Base-by-base conservation (phyloP, 2,888 invertebrate species). In the Portevinia maculata region DNA sequence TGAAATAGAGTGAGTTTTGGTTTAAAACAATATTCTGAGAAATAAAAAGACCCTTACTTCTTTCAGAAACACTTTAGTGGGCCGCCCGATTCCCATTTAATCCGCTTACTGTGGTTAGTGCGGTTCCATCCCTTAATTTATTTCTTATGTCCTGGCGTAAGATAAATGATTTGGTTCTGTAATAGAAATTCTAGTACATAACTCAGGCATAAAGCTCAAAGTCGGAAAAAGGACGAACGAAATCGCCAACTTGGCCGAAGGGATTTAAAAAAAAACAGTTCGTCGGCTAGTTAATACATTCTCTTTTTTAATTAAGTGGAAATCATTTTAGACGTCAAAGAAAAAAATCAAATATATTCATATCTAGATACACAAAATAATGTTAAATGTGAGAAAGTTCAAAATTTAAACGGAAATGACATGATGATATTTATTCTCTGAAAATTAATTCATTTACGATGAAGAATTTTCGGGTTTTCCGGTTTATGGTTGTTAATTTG, bases 381-480 rank as follows among this genome's bases (percentile, higher is more conserved):
- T 59, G 15, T 13, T 37, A 15, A 39, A 59, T 30, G 28, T 73
- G 32, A 28, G 15, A 17, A 17, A 21, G 32, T 19, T 13, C n/a
- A 46, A 69, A 69, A 50, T 28, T 39, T 21, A 64, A 69, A 52
- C 62, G 70, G 64, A 75, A 81, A 70, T 81, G 75, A 81, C 81
- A 70, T 70, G 59, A 52, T 52, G 37, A 70, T 75, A 64, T 75
- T 81, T 75, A 75, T 74, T 69, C 41, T 70, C 52, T 65, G 34
- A 21, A 65, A 76, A 70, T 81, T 81, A 76, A 76, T 76, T 81
- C 71, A 71, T 76, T 60, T 65, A 71, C 70, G 48, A 76, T 60
- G 75, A 53, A 64, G 48, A 76, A 65, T 67, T 67, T 67, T 65
- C 57, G 74, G 62, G 62, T 75, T 75, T 70, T 64, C 21, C 21